These are phyloP conservation scores for Eutolmus rufibarbis DNA, from an alignment of 2,888 invertebrate genomes.

Conservation along the genomic window DNA sequence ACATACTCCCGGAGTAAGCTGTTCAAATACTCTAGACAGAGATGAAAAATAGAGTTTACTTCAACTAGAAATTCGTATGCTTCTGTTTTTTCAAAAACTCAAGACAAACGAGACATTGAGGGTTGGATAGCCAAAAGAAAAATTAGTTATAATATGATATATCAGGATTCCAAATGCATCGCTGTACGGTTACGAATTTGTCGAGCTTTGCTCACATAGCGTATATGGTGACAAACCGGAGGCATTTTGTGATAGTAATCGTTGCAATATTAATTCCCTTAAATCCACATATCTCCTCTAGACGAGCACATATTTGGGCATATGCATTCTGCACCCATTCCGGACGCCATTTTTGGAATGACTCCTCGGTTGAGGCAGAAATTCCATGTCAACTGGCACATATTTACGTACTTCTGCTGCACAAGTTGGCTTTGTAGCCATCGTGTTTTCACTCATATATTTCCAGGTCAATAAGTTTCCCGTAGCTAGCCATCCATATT, in stretches of 20 bases:
- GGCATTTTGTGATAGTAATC: background rate
- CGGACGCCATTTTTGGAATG: background rate
- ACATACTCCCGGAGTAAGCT: background rate
- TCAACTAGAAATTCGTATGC: background rate
- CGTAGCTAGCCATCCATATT: slow-evolving; percentile 29
- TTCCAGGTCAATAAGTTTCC: slow-evolving; percentile 46
- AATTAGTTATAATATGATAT: background rate
- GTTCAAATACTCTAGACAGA: background rate
- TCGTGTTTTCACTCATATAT: slow-evolving; percentile 44
- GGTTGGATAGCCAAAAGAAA: background rate
- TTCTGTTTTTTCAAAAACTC: background rate
- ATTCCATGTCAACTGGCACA: slow-evolving; percentile 20
- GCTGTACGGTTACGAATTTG: too few relatives aligned
- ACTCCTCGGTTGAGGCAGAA: background rate
- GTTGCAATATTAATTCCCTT: background rate
- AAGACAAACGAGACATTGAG: background rate
- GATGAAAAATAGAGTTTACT: background rate
- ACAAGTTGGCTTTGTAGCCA: slow-evolving; percentile 22
- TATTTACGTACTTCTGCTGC: slow-evolving; percentile 15
- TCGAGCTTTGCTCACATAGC: background rate
- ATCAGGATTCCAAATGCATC: too few relatives aligned
- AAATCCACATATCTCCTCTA: background rate
- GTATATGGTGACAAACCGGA: background rate
- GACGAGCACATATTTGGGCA: background rate
- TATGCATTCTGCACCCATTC: background rate